These are phyloP conservation scores for Todiramphus chloris DNA, from an alignment of 2,113 vertebrate species.

Conservation along the genomic window DNA sequence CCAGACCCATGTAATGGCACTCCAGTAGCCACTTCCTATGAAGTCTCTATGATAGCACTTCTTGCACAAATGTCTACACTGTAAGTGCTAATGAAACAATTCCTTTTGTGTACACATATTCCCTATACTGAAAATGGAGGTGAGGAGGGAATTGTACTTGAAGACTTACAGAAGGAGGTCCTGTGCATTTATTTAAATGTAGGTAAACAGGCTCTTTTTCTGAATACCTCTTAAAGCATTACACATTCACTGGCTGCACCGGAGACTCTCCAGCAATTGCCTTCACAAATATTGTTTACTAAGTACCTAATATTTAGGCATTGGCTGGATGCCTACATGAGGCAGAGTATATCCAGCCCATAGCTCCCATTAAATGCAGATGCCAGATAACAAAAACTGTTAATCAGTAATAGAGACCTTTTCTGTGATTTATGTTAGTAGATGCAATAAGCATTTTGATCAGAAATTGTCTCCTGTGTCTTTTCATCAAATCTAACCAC, in stretches of 20 bases:
- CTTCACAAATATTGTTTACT: neutral
- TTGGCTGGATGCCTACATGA: neutral
- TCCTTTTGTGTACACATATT: neutral
- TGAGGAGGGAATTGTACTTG: neutral
- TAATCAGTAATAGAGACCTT: neutral
- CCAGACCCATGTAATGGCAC: neutral
- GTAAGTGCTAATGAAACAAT: neutral
- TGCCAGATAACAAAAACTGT: neutral
- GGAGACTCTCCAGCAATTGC: neutral
- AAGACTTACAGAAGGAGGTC: neutral
- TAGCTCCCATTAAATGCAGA: neutral
- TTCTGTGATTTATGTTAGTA: neutral
- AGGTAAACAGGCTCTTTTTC: neutral
- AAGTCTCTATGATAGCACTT: neutral
- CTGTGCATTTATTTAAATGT: neutral
- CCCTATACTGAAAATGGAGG: accelerated
- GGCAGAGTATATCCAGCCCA: neutral
- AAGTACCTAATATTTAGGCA: neutral
- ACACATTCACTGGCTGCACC: neutral
- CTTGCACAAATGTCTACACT: neutral
- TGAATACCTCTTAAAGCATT: neutral
- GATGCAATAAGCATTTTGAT: neutral
- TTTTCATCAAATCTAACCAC: neutral
- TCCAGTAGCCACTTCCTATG: neutral
- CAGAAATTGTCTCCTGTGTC: neutral